Evolutionary conservation across 2,888 invertebrate species (phyloP).

Genomic region (Pinctada fucata): DNA sequence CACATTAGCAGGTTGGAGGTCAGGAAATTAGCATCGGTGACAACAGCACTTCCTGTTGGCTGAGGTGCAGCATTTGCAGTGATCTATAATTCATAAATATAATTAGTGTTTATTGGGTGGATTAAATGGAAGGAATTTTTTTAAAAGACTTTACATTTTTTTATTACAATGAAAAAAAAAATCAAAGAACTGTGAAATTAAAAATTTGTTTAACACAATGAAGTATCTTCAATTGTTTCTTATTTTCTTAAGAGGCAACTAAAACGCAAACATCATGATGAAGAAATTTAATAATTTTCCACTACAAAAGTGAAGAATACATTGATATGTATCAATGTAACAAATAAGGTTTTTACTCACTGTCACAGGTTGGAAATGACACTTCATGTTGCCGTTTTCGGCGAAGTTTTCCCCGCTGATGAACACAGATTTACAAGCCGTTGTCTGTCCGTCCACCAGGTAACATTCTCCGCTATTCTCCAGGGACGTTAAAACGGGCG

Average conservation of each 20-base stretch:
- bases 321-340: too few relatives aligned
- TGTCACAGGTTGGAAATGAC: slow-evolving; percentile 19
- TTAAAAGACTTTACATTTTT: too few relatives aligned
- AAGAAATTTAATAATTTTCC: too few relatives aligned
- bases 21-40: slow-evolving; percentile 10
- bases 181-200: too few relatives aligned
- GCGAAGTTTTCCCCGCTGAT: slow-evolving; percentile 24
- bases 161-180: too few relatives aligned
- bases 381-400: not conserved
- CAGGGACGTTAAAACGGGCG: slow-evolving; percentile 20
- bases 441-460: slow-evolving; percentile 2
- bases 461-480: slow-evolving; percentile 18
- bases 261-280: too few relatives aligned
- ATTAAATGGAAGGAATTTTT: too few relatives aligned
- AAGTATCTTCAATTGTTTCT: too few relatives aligned
- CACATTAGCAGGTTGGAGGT: slow-evolving; percentile 17
- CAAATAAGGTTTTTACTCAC: not conserved
- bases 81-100: not conserved
- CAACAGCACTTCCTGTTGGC: not conserved
- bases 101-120: too few relatives aligned
- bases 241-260: too few relatives aligned
- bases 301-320: too few relatives aligned
- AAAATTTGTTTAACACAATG: too few relatives aligned
- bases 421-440: slow-evolving; percentile 10
- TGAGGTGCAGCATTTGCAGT: not conserved